Evolutionary conservation across 2,113 vertebrate genomes (phyloP), one percentile per base, ranked within the genome.

Genomic region (Stigmatopora nigra): DNA sequence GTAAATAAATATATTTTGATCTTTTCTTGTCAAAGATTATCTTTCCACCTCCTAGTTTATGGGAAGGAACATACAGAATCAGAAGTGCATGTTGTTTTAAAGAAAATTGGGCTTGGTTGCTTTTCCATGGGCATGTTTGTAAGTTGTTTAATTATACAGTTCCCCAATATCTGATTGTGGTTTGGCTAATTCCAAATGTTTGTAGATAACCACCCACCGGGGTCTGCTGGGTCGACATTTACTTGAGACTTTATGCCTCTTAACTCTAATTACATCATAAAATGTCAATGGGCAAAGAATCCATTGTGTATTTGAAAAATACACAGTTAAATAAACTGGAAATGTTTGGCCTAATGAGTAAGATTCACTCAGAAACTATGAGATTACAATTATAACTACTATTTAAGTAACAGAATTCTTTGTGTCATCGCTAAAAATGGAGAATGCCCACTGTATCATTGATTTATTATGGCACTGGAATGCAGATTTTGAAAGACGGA

Each of bases 401-500:
- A 41, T 41, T 41, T 41, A 44, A 6, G 19, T 44, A 44, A n/a
- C 38, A 45, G n/a, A 3, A 38, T 22, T 61, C 20, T 6, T 45
- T 45, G 35, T 56, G 58, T 38, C 8, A 19, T 38, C 10, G 7
- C 57, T 52, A 46, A 45, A 19, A 71, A 55, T 71, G 25, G 64
- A 72, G 61, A 64, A 10, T 65, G 35, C 55, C 61, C 63, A 64
- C 15, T 62, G 35, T 36, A 61, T 63, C 47, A 46, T 44, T 74
- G 65, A 55, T 65, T 69, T 80, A 70, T 78, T 70, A 72, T 65
- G 55, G 70, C 48, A 61, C 19, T 68, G 52, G 52, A 64, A 48
- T 61, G 53, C 65, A 68, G 53, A 72, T 51, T 31, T 47, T 22
- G 53, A 10, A 31, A 56, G 69, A 63, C 61, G 69, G 64, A 72